phyloP scores from a whole-genome alignment of 2,888 invertebrate species.

The Embidobia sp. region DNA sequence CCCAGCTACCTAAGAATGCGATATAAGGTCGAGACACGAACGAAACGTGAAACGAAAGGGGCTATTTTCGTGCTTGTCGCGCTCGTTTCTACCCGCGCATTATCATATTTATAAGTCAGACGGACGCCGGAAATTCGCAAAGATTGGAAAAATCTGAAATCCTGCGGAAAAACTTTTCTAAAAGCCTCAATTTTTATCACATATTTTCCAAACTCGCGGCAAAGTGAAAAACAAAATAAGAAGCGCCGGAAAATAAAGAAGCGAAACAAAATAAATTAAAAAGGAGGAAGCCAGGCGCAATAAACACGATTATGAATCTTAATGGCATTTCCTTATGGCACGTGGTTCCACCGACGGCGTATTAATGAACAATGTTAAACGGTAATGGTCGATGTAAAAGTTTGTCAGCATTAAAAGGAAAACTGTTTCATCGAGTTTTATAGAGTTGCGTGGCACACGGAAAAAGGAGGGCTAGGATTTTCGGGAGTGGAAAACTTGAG shows the following conservation, averaged over 20 bases:
- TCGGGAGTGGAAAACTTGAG: constrained; percentile 61
- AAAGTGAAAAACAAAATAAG: no score
- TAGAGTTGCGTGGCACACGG: constrained; percentile 25
- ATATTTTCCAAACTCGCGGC: constrained; percentile 32
- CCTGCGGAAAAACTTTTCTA: constrained; percentile 53
- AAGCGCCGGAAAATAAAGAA: neutral
- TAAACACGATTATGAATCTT: constrained; percentile 49
- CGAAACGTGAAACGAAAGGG: constrained; percentile 69
- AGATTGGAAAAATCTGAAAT: constrained; percentile 65
- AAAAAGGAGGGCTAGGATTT: constrained; percentile 20
- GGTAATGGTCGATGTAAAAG: constrained; percentile 51
- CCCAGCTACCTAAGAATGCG: constrained; percentile 72
- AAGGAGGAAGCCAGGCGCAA: constrained; percentile 3
- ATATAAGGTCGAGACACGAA: constrained; percentile 68
- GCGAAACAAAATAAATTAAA: no score
- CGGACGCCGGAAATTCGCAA: constrained; percentile 61
- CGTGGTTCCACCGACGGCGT: constrained; percentile 14
- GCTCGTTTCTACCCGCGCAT: constrained; percentile 74
- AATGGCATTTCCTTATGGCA: constrained; percentile 36
- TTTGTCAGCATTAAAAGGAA: constrained; percentile 44
- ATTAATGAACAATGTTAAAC: constrained; percentile 56
- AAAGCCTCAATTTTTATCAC: constrained; percentile 55
- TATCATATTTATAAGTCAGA: constrained; percentile 81
- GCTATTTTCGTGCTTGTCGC: constrained; percentile 77
- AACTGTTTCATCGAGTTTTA: constrained; percentile 49